Percentiles rank a stretch among this genome's conserved stretches.
phyloP scores from a whole-genome alignment of 92 coral and sea anemone species.

The Phenganax stokvisi region DNA sequence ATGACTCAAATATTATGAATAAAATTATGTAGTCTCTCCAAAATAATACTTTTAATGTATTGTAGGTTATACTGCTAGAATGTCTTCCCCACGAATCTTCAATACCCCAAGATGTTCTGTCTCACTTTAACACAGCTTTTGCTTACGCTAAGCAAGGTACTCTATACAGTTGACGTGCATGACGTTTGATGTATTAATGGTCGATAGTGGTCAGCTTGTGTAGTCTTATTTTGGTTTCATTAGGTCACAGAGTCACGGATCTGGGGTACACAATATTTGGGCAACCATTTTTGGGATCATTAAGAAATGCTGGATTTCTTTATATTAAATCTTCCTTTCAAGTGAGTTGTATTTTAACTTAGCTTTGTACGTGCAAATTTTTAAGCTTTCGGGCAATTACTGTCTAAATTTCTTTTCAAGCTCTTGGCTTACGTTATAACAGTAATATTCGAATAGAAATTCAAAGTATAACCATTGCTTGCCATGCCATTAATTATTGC shows the following conservation, averaged over 20 bases:
- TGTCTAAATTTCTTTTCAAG: background rate
- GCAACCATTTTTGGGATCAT: constrained; percentile 93
- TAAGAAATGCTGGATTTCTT: constrained; percentile 89
- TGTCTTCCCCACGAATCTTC: constrained; percentile 74
- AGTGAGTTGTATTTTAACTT: constrained; percentile 40
- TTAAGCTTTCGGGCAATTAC: background rate
- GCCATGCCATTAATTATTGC: too few relatives aligned
- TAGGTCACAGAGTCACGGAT: constrained; percentile 96
- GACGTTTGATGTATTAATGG: background rate
- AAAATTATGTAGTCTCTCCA: background rate
- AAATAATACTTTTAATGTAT: background rate
- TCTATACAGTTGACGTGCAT: background rate
- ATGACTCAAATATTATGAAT: background rate
- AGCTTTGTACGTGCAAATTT: too few relatives aligned
- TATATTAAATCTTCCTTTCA: constrained; percentile 93
- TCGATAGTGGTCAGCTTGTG: too few relatives aligned
- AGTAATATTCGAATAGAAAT: background rate
- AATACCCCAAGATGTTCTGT: constrained; percentile 87
- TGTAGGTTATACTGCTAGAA: constrained; percentile 84
- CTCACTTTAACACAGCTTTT: constrained; percentile 98
- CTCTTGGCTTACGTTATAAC: background rate
- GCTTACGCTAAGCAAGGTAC: constrained; percentile 98
- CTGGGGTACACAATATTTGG: constrained; percentile 99
- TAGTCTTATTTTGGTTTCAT: background rate
- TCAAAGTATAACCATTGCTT: too few relatives aligned